Evolutionary conservation across 2,113 vertebrate genomes (phyloP).

Genomic region (Asarcornis scutulata): DNA sequence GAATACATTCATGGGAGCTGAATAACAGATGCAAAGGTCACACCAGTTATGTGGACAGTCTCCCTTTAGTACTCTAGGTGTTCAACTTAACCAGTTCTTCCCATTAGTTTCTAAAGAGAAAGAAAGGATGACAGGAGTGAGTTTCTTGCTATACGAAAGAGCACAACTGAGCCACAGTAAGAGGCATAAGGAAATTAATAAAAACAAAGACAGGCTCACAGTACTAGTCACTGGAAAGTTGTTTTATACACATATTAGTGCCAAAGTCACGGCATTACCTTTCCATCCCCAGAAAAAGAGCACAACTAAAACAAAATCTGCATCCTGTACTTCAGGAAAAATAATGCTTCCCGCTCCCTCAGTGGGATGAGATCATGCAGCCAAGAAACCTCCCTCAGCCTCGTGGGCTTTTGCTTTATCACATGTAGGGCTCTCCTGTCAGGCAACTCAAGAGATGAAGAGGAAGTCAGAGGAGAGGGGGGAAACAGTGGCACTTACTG

Average conservation of each 20-base stretch:
- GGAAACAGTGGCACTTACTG: constrained; percentile 74
- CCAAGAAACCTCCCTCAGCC: constrained; percentile 64
- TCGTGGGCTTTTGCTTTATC: constrained; percentile 41
- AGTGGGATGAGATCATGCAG: constrained; percentile 59
- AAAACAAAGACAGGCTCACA: background rate
- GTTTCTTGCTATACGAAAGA: background rate
- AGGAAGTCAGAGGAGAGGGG: constrained; percentile 69
- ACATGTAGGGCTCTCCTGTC: constrained; percentile 45
- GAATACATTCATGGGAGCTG: background rate
- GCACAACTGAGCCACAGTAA: background rate
- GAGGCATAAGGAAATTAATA: background rate
- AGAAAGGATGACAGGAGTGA: background rate
- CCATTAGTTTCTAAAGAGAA: background rate
- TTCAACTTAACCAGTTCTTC: background rate
- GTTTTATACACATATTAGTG: background rate
- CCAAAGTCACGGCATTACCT: constrained; percentile 29
- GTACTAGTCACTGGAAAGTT: background rate
- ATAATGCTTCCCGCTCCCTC: constrained; percentile 66
- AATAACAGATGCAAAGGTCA: background rate
- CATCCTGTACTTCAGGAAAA: constrained; percentile 77
- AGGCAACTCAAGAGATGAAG: constrained; percentile 58
- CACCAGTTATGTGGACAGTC: background rate
- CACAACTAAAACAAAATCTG: constrained; percentile 71
- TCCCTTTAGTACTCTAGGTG: background rate
- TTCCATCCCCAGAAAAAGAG: constrained; percentile 34